Conservation (phyloP, 2,797 vertebrate genomes). For the Trematomus bernacchii region DNA sequence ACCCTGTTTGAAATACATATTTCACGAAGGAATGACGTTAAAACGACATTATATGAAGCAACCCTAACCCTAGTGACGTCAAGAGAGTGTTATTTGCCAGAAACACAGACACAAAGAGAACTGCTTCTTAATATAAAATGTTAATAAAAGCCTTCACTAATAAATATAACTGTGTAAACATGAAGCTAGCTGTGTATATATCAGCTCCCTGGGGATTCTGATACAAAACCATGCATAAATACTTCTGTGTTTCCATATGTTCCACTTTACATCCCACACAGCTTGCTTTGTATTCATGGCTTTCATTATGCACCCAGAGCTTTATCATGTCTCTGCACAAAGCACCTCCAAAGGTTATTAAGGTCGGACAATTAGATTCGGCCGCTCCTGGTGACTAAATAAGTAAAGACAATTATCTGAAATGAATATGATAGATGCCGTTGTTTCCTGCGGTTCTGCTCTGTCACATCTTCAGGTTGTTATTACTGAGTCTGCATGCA, state of each 20-base stretch:
- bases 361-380: constrained; percentile 68
- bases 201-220: too few species aligned
- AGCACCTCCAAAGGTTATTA: constrained; percentile 66
- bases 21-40: too few species aligned
- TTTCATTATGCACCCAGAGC: constrained; percentile 59
- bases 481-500: constrained; percentile 53
- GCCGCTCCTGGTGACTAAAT: constrained; percentile 63
- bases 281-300: constrained; percentile 70
- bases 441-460: constrained; percentile 58
- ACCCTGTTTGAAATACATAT: too few species aligned
- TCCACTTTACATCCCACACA: constrained; percentile 14
- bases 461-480: constrained; percentile 61
- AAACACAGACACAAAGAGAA: too few species aligned
- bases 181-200: too few species aligned
- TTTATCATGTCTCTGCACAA: constrained; percentile 61
- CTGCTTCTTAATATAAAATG: too few species aligned
- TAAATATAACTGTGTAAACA: too few species aligned
- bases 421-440: constrained; percentile 71
- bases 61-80: too few species aligned
- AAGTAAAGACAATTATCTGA: constrained; percentile 73
- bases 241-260: constrained; percentile 4
- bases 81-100: too few species aligned
- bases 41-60: too few species aligned
- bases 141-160: too few species aligned
- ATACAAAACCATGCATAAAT: too few species aligned